Percentiles rank a stretch among this genome's conserved stretches.
Evolutionary conservation across 30 jellyfish, hydroid and myxozoan species (phyloP).

Genomic region (Hydractinia symbiolongicarpus): DNA sequence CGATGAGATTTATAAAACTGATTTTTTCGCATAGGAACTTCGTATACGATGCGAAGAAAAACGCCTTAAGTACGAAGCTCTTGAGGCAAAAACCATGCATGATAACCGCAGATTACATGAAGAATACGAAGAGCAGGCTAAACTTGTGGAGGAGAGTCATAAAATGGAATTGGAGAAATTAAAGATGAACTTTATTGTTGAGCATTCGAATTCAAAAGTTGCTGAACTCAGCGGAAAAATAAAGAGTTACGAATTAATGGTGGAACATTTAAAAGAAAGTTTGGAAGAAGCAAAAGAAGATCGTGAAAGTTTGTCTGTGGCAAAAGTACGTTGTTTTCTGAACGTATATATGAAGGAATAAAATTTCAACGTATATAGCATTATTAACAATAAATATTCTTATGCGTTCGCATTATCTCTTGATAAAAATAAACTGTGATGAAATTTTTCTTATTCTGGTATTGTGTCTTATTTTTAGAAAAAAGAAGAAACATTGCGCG

Average conservation of each 20-base stretch:
- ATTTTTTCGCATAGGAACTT: conserved; percentile 5
- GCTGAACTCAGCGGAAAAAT: conserved; percentile 34
- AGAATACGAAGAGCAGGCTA: conserved; percentile 7
- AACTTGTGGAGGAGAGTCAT: conserved; percentile 13
- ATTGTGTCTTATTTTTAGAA: conserved; percentile 9
- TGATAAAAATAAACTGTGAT: neutral
- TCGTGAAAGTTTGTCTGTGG: conserved; percentile 21
- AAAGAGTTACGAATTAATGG: conserved; percentile 36
- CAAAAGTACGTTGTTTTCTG: conserved; percentile 28
- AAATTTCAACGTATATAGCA: neutral
- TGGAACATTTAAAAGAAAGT: conserved; percentile 34
- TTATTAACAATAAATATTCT: neutral
- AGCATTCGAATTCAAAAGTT: conserved; percentile 45
- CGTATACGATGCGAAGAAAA: conserved; percentile 25
- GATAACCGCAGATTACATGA: conserved; percentile 22
- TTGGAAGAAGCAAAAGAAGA: conserved; percentile 36
- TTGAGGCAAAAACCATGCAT: conserved; percentile 19
- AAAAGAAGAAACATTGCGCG: conserved; percentile 36
- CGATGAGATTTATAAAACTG: neutral
- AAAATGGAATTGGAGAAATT: conserved; percentile 20
- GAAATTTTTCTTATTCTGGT: neutral
- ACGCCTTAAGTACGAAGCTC: conserved; percentile 22
- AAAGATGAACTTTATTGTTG: conserved; percentile 28
- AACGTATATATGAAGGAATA: neutral
- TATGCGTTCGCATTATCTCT: neutral